Conservation (phyloP, 2,113 vertebrate genomes). For the Nansenia antarctica region DNA sequence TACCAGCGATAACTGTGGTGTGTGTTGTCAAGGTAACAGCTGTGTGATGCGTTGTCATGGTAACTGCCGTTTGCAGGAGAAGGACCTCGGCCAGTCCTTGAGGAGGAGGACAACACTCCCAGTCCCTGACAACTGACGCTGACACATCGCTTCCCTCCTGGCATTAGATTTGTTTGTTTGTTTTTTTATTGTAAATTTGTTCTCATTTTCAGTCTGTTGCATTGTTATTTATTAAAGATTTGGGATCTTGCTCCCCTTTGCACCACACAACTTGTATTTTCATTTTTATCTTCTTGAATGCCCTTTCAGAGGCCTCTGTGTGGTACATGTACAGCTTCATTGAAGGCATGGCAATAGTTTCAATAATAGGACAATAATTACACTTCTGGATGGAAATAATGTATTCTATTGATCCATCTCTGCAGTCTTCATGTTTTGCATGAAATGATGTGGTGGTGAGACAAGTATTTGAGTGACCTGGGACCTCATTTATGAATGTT, state of each 20-base stretch:
- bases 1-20: neutral
- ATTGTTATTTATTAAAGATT: conserved; percentile 4
- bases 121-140: neutral
- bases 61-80: conserved; percentile 43
- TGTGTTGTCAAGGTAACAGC: neutral
- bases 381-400: neutral
- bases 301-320: neutral
- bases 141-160: neutral
- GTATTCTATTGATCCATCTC: neutral
- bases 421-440: no score
- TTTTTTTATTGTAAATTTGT: conserved; percentile 4
- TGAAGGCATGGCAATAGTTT: no score
- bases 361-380: neutral
- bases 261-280: neutral
- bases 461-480: no score
- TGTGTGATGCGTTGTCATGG: neutral
- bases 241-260: neutral
- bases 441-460: no score
- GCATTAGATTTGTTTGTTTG: neutral
- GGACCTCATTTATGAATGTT: neutral
- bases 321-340: no score
- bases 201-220: neutral
- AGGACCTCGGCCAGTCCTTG: conserved; percentile 9
- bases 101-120: conserved; percentile 9
- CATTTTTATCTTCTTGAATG: neutral